Evolutionary conservation across 2,888 invertebrate species (phyloP).

Genomic region (Sinohyriopsis cumingii): DNA sequence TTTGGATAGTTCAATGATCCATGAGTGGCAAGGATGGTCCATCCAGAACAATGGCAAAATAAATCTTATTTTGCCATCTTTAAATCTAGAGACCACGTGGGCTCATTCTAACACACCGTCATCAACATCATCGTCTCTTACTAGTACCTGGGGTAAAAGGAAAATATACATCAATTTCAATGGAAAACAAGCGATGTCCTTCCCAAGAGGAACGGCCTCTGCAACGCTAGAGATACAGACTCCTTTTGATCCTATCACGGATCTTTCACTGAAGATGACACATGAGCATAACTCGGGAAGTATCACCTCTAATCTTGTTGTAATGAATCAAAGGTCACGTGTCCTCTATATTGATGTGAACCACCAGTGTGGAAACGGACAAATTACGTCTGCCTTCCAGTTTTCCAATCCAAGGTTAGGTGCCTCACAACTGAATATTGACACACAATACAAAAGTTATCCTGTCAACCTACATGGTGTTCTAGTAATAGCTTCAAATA

Average conservation of each 20-base stretch:
- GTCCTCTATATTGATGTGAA: slow-evolving; percentile 31
- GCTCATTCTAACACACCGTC: slow-evolving; percentile 36
- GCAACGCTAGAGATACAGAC: slow-evolving; percentile 37
- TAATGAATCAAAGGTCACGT: no score
- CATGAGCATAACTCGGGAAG: no score
- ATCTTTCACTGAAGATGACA: no score
- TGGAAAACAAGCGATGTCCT: slow-evolving; percentile 32
- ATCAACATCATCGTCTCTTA: slow-evolving; percentile 31
- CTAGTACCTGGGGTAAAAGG: slow-evolving; percentile 34
- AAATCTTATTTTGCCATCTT: slow-evolving; percentile 35
- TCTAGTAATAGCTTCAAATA: no score
- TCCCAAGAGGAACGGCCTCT: slow-evolving; percentile 21
- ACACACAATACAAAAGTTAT: slow-evolving; percentile 25
- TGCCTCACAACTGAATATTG: slow-evolving; percentile 21
- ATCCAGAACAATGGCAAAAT: slow-evolving; percentile 47
- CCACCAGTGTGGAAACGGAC: slow-evolving; percentile 42
- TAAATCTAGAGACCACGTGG: slow-evolving; percentile 42
- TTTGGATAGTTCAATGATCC: slow-evolving; percentile 37
- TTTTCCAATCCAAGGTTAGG: slow-evolving; percentile 20
- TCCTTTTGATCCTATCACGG: no score
- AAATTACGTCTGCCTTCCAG: slow-evolving; percentile 28
- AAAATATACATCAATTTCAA: slow-evolving; percentile 27
- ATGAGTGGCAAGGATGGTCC: slow-evolving; percentile 28
- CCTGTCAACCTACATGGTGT: no score
- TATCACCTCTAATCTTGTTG: no score